Conservation (phyloP, 2,888 invertebrate genomes). For the Venusia cambrica region DNA sequence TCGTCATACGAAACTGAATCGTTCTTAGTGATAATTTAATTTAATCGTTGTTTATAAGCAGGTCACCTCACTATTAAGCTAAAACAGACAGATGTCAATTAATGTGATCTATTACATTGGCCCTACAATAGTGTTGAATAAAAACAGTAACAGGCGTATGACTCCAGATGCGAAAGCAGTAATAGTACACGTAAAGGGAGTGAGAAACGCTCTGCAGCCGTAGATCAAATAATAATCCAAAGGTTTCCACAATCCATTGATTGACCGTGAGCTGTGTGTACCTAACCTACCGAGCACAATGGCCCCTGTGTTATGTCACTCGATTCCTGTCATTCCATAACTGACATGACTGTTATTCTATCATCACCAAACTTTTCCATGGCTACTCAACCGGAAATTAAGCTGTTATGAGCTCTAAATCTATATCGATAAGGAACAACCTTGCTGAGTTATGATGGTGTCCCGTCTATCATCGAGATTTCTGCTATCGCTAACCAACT, state of each 20-base stretch:
- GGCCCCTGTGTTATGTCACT: slow-evolving; percentile 24
- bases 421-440: neutral
- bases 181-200: too few relatives aligned
- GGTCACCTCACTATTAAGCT: too few relatives aligned
- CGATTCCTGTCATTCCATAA: slow-evolving; percentile 25
- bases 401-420: slow-evolving; percentile 9
- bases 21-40: too few relatives aligned
- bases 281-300: slow-evolving; percentile 19
- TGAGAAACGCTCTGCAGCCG: too few relatives aligned
- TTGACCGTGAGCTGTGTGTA: slow-evolving; percentile 14
- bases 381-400: slow-evolving; percentile 1
- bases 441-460: neutral
- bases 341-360: slow-evolving; percentile 28
- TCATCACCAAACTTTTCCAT: slow-evolving; percentile 12
- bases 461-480: slow-evolving; percentile 5
- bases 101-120: too few relatives aligned
- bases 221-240: slow-evolving; percentile 6
- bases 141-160: too few relatives aligned
- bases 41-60: too few relatives aligned
- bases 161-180: too few relatives aligned
- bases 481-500: neutral
- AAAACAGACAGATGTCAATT: too few relatives aligned
- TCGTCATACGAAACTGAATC: too few relatives aligned
- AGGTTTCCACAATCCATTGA: slow-evolving; percentile 10
- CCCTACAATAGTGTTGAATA: too few relatives aligned